Conservation (phyloP, 2,113 vertebrate genomes). For the Python bivittatus region DNA sequence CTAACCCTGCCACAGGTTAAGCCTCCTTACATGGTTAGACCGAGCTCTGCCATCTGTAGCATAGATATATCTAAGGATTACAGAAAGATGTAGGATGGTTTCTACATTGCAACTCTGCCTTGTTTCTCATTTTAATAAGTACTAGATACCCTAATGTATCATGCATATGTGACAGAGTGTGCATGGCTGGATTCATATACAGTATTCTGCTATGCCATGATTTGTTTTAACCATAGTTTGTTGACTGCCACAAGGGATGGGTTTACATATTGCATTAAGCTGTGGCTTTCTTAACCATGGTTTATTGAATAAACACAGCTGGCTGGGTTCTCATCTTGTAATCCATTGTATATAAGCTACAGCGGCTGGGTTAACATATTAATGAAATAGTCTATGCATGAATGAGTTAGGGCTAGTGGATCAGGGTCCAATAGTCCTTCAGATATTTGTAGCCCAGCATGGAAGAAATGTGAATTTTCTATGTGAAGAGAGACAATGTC, state of each 20-base stretch:
- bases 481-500: not conserved
- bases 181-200: not conserved
- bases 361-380: not conserved
- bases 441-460: not conserved
- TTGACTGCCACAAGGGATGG: not conserved
- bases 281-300: not conserved
- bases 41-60: not conserved
- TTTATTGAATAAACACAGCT: not conserved
- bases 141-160: not conserved
- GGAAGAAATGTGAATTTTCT: not conserved
- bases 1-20: not conserved
- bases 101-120: not conserved
- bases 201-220: not conserved
- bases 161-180: not conserved
- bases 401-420: not conserved
- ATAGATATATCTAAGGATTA: not conserved
- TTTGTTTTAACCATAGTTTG: not conserved
- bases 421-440: not conserved
- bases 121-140: not conserved
- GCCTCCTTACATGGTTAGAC: not conserved
- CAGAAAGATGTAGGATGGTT: not conserved
- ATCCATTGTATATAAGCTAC: not conserved
- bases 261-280: not conserved
- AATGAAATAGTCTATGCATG: not conserved
- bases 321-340: not conserved